Evolutionary conservation across 1,140 invertebrate species (phyloP).

Genomic region (Drosophila lacertosa): DNA sequence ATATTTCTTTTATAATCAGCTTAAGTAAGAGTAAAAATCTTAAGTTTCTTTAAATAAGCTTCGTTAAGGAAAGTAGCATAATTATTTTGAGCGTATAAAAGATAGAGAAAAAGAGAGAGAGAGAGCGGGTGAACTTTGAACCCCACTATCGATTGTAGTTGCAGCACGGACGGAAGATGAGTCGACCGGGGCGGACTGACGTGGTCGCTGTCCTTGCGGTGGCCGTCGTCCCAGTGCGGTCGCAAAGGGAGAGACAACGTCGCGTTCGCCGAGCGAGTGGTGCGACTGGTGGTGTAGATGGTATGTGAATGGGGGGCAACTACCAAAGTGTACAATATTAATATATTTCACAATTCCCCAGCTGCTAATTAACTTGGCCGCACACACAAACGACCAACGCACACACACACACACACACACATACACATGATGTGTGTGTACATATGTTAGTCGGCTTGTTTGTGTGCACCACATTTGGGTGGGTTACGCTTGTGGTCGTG

Average conservation of each 20-base stretch:
- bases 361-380: slow-evolving; percentile 77
- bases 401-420: slow-evolving; percentile 26
- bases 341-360: slow-evolving; percentile 81
- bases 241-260: slow-evolving; percentile 57
- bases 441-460: slow-evolving; percentile 35
- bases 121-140: no score
- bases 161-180: slow-evolving; percentile 24
- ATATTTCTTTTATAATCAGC: no score
- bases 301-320: slow-evolving; percentile 22
- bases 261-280: slow-evolving; percentile 23
- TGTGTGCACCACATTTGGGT: slow-evolving; percentile 40
- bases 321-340: slow-evolving; percentile 80
- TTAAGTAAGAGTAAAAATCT: no score
- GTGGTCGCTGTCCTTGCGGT: slow-evolving; percentile 14
- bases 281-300: slow-evolving; percentile 18
- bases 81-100: no score
- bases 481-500: slow-evolving; percentile 64
- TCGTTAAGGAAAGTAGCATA: no score
- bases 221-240: slow-evolving; percentile 37
- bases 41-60: no score
- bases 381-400: slow-evolving; percentile 25
- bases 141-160: slow-evolving; percentile 26
- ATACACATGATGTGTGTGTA: slow-evolving; percentile 32
- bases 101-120: no score
- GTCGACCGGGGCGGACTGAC: background rate